These are phyloP conservation scores for Augiades crinisus DNA, from an alignment of 2,888 invertebrate genomes.

Conservation along the genomic window DNA sequence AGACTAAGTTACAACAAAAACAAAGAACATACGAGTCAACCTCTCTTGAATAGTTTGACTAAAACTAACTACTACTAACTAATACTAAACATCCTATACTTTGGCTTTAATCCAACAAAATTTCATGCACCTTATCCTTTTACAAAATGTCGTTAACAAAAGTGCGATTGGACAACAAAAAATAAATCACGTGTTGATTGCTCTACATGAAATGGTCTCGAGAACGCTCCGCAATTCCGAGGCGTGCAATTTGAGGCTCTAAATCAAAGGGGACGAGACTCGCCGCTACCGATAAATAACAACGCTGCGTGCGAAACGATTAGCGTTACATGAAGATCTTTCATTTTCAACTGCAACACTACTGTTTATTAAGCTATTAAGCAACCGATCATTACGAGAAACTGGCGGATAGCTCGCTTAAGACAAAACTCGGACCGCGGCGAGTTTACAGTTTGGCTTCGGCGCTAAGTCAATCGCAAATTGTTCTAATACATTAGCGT, in stretches of 20 bases:
- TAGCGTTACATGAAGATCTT: constrained; percentile 68
- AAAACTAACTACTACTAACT: too few relatives aligned
- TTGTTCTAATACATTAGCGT: too few relatives aligned
- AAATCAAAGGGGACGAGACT: constrained; percentile 61
- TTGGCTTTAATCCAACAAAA: too few relatives aligned
- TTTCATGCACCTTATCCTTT: not conserved
- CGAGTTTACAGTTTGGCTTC: too few relatives aligned
- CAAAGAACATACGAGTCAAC: too few relatives aligned
- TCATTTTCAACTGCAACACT: constrained; percentile 43
- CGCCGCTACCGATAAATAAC: constrained; percentile 76
- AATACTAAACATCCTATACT: too few relatives aligned
- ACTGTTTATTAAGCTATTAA: constrained; percentile 26
- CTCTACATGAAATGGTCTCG: constrained; percentile 40
- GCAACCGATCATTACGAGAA: constrained; percentile 16
- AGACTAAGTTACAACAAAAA: too few relatives aligned
- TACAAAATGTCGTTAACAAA: constrained; percentile 1
- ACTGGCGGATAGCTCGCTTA: not conserved
- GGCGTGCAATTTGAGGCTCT: constrained; percentile 74
- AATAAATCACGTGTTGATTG: constrained; percentile 45
- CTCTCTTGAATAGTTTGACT: too few relatives aligned
- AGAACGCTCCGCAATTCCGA: constrained; percentile 53
- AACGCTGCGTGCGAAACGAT: constrained; percentile 52
- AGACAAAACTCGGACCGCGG: constrained; percentile 2
- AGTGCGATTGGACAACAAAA: constrained; percentile 18
- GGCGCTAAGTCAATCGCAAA: too few relatives aligned